Base-by-base conservation (phyloP, 2,797 vertebrate genomes). In the Oreochromis mossambicus region DNA sequence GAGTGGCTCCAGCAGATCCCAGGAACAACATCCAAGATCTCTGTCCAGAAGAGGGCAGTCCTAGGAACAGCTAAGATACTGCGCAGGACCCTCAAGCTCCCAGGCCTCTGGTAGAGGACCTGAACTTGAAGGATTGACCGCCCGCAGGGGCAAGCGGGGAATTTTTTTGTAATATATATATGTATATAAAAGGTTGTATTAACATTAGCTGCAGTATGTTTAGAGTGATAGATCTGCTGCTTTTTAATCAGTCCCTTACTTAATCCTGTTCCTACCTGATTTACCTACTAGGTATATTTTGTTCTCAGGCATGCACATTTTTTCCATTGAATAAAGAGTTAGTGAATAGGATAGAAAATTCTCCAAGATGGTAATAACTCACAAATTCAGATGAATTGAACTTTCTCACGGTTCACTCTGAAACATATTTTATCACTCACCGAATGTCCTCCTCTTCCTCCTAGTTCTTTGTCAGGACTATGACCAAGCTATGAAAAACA, bases 261-360 rank as follows among this genome's bases (percentile, higher is more conserved):
- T 68, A 58, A 4, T 2, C 38, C 2, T 0, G 8, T 17, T 73
- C 15, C 68, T 14, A 7, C 24, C 68, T 29, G 24, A 29, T 29
- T 48, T 11, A 7, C 24, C 0, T 15, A 2, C 21, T 46, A 26
- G 2, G 15, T 43, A 43, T 15, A 70, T 24, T 68, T 26, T 66
- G 0, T 21, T 66, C n/a, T 41, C 34, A 41, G 34, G 0, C 61
- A 12, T 38, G n/a, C 7, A 43, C 0, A 66, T 34, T 68, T 4
- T 41, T 68, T 68, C 43, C 38, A 26, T 1, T 24, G n/a, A 66
- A 43, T 68, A 15, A 68, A 43, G 21, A 70, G 21, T 68, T 43
- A 0, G 8, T 17, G 2, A 1, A 26, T 41, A 0, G 63, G n/a
- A 43, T 3, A 68, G n/a, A 41, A 26, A 3, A 10, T 68, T 41